Evolutionary conservation across 2,797 vertebrate genomes (phyloP).

Genomic region (Molossus alvarezi): DNA sequence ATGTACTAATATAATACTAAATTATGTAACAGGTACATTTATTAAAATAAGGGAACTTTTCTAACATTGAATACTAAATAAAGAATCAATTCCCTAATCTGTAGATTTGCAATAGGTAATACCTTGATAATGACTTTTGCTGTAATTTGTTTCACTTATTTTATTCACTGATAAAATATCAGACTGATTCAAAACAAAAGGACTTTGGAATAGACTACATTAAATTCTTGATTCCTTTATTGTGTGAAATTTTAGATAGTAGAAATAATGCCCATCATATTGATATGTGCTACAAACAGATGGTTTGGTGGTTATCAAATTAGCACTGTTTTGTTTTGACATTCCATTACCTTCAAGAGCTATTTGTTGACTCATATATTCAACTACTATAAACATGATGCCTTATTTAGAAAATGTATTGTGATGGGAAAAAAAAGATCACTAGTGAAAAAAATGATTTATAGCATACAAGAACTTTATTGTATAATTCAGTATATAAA

Average conservation of each 20-base stretch:
- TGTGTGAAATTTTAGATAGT: slow-evolving; percentile 36
- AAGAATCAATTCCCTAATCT: neutral
- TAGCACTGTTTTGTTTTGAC: slow-evolving; percentile 47
- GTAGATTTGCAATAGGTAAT: neutral
- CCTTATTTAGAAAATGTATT: slow-evolving; percentile 74
- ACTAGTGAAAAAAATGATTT: slow-evolving; percentile 74
- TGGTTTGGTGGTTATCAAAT: slow-evolving; percentile 68
- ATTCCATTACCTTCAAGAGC: slow-evolving; percentile 76
- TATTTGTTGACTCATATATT: slow-evolving; percentile 77
- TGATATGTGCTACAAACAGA: neutral
- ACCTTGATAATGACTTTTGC: neutral
- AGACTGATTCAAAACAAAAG: neutral
- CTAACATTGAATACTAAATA: neutral
- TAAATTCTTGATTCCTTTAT: slow-evolving; percentile 38
- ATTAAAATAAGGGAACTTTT: neutral
- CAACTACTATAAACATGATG: slow-evolving; percentile 74
- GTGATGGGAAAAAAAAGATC: slow-evolving; percentile 64
- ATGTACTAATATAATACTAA: neutral
- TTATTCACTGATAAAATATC: neutral
- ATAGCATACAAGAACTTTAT: slow-evolving; percentile 60
- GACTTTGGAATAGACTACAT: neutral
- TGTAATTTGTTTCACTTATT: neutral
- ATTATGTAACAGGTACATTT: neutral
- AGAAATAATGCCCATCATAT: neutral
- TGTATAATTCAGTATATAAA: slow-evolving; percentile 66